phyloP scores from a whole-genome alignment of 2,113 vertebrate species.

The Mirounga angustirostris region DNA sequence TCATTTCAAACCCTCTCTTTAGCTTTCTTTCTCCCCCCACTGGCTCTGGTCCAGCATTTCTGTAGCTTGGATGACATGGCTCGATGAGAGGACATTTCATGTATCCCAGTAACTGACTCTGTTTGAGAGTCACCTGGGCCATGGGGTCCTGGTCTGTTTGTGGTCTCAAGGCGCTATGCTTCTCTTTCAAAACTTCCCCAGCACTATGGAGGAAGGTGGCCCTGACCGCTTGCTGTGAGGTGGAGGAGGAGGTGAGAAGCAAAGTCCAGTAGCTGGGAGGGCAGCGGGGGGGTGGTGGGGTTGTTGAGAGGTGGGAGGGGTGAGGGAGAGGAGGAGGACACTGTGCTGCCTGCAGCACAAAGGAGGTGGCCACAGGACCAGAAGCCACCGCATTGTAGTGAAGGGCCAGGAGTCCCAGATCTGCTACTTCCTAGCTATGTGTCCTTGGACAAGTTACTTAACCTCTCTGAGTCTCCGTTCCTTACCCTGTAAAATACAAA shows the following conservation, averaged over 20 bases:
- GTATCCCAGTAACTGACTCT: not conserved
- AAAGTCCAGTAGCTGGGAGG: too few species aligned
- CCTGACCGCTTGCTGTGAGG: not conserved
- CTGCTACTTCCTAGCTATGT: not conserved
- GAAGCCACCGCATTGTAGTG: not conserved
- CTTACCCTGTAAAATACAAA: not conserved
- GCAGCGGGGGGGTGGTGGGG: not conserved
- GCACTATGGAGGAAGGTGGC: not conserved
- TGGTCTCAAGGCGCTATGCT: not conserved
- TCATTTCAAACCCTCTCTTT: not conserved
- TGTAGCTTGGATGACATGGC: not conserved
- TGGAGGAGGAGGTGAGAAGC: not conserved
- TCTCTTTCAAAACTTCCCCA: not conserved
- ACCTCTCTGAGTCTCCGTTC: slow-evolving; percentile 11
- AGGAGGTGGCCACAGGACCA: not conserved
- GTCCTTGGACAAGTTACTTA: slow-evolving; percentile 7
- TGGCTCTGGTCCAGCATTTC: not conserved
- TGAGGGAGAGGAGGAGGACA: not conserved
- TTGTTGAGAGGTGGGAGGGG: not conserved
- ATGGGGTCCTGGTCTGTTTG: not conserved
- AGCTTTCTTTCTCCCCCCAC: not conserved
- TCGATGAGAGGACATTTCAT: not conserved
- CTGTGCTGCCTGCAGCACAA: not conserved
- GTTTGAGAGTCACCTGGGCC: not conserved
- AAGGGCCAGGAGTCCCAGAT: not conserved